Base-by-base conservation (phyloP, 92 coral and sea anemone genomes). In the Heliopora coerulea region DNA sequence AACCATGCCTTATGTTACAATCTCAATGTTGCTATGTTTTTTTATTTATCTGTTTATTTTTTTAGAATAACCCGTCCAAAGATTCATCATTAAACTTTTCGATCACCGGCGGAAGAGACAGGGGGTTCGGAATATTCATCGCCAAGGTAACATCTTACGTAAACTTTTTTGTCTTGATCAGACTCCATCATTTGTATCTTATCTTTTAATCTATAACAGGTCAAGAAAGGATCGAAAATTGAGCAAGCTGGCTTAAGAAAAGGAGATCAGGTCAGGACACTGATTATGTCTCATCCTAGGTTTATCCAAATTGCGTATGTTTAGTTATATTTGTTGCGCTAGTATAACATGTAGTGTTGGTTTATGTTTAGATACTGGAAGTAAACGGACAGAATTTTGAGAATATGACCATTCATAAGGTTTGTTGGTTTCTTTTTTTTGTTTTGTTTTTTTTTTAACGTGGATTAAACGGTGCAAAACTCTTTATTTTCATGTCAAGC, bases 91-190 rank as follows among this genome's bases (percentile, higher is more conserved):
- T 93, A 37, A 96, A 96, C 3, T 83, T 95, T 41, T 80, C 91
- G 18, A 79, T 95, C 46, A 85, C 91, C 19, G 99, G 99, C 11
- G 99, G 99, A 19, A 90, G 81, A 62, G 99, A 95, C 40, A 59
- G 81, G 11, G 92, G 96, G n/a, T 86, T 83, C 60, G 96, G 89
- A 5, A 79, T 95, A 12, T 95, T 95, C 62, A 85, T 95, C 30
- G 91, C 95, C 10, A 95, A 95, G 91, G 99, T 95, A 79, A 26
- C 49, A 32, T 32, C 42, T 0, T 28, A 42, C 35, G n/a, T n/a
- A n/a, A n/a, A n/a, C 59, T 2, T 49, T 27, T 3, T 34, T 11
- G 10, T 27, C 25, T 21, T 20, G 18, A 9, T 33, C 19, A 18
- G 18, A 56, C 26, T 7, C 20, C 30, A 2, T n/a, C 31, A 27